Evolutionary conservation across 2,797 vertebrate species (phyloP).

Genomic region (Clamator glandarius): DNA sequence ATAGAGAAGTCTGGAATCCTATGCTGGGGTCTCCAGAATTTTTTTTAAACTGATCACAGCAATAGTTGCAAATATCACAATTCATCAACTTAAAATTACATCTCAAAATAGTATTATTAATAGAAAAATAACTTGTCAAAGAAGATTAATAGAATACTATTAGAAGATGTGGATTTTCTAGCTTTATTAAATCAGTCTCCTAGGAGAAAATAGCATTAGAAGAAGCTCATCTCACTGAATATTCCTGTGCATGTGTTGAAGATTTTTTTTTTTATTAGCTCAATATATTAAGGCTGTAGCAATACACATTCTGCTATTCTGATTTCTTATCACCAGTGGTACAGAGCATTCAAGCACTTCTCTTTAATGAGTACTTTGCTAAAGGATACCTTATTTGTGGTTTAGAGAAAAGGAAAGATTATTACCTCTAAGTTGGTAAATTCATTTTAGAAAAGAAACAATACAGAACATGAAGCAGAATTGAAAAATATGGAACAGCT

Average conservation of each 20-base stretch:
- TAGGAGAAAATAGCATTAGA: background rate
- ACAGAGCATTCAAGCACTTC: background rate
- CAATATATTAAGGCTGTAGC: constrained; percentile 20
- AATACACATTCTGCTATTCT: background rate
- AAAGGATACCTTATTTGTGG: background rate
- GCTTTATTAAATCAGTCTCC: constrained; percentile 43
- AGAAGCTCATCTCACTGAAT: constrained; percentile 20
- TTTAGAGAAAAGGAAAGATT: background rate
- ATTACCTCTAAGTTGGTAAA: background rate
- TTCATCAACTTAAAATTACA: background rate
- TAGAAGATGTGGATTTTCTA: constrained; percentile 34
- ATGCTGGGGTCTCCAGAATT: background rate
- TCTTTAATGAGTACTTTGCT: background rate
- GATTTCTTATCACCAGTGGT: constrained; percentile 14
- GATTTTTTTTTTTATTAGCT: constrained; percentile 11
- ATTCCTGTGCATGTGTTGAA: constrained; percentile 4
- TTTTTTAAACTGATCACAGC: background rate
- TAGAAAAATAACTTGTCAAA: constrained; percentile 22
- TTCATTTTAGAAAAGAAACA: background rate
- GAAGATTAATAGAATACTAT: constrained; percentile 30
- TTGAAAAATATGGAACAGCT: background rate
- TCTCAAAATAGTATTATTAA: constrained; percentile 19
- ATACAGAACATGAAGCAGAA: background rate
- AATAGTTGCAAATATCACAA: background rate
- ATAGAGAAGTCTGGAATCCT: background rate